These are phyloP conservation scores for Capreolus pygargus DNA, from an alignment of 2,113 vertebrate genomes.

Conservation along the genomic window DNA sequence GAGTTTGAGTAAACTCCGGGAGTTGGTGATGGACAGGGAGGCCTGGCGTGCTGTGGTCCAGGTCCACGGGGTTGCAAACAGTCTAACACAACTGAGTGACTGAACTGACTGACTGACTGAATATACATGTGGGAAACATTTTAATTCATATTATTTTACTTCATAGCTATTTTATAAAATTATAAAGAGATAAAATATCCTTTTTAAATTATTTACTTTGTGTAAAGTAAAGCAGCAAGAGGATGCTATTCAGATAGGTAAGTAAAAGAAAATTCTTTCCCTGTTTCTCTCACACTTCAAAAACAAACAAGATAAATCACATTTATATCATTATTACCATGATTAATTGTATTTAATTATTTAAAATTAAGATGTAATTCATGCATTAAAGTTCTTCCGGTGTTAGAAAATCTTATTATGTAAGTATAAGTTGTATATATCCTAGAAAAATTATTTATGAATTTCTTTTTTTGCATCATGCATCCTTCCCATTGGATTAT, in stretches of 20 bases:
- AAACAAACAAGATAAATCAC: background rate
- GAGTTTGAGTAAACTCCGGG: accelerated
- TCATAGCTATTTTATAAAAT: background rate
- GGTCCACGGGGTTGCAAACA: background rate
- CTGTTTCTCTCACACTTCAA: background rate
- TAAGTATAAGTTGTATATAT: background rate
- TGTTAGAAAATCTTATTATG: background rate
- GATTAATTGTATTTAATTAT: background rate
- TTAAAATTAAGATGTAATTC: background rate
- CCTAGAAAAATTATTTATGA: background rate
- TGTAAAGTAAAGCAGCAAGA: background rate
- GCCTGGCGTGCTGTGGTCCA: background rate
- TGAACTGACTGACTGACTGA: background rate
- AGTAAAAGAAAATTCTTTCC: background rate
- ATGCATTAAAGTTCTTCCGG: background rate
- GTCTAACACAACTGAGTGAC: background rate
- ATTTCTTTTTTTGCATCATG: background rate
- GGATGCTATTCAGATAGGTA: background rate
- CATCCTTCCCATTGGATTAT: background rate
- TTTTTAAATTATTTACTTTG: background rate
- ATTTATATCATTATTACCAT: background rate
- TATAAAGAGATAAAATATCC: background rate
- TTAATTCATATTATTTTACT: background rate
- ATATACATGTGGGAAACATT: background rate
- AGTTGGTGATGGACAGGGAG: background rate